phyloP scores from a whole-genome alignment of 2,113 vertebrate genomes.

The Gymnogyps californianus region DNA sequence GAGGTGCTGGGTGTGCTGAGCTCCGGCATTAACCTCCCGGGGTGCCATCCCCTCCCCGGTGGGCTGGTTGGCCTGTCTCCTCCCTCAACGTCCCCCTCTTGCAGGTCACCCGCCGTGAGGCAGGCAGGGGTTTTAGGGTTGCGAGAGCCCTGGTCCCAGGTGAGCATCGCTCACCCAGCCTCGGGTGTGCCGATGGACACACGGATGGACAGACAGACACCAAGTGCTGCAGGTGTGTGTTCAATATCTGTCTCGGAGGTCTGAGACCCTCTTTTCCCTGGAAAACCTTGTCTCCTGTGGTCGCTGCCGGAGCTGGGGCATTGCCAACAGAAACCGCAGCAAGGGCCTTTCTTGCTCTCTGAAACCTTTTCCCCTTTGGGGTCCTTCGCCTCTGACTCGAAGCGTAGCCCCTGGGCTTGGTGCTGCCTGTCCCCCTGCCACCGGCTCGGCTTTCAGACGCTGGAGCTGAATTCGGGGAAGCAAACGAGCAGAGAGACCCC shows the following conservation, averaged over 20 bases:
- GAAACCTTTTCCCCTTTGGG: neutral
- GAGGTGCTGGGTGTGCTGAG: neutral
- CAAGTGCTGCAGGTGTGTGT: accelerated
- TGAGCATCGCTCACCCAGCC: neutral
- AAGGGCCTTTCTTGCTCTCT: neutral
- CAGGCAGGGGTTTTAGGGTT: neutral
- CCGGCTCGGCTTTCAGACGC: accelerated
- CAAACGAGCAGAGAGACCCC: neutral
- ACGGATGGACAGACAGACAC: neutral
- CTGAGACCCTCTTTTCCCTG: neutral
- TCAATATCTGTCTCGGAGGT: neutral
- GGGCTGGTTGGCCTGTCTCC: neutral
- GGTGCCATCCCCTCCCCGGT: accelerated
- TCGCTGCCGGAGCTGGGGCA: accelerated
- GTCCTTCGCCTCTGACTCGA: neutral
- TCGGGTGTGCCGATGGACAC: accelerated
- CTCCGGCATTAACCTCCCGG: accelerated
- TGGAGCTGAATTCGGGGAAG: neutral
- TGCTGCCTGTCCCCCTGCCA: neutral
- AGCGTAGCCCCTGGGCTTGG: accelerated
- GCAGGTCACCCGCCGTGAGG: neutral
- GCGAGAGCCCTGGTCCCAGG: neutral
- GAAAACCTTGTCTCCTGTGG: accelerated
- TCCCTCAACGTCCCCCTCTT: accelerated
- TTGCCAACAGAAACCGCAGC: accelerated